These are phyloP conservation scores for Probaryconus sp. DNA, from an alignment of 1,140 invertebrate species.

Conservation along the genomic window DNA sequence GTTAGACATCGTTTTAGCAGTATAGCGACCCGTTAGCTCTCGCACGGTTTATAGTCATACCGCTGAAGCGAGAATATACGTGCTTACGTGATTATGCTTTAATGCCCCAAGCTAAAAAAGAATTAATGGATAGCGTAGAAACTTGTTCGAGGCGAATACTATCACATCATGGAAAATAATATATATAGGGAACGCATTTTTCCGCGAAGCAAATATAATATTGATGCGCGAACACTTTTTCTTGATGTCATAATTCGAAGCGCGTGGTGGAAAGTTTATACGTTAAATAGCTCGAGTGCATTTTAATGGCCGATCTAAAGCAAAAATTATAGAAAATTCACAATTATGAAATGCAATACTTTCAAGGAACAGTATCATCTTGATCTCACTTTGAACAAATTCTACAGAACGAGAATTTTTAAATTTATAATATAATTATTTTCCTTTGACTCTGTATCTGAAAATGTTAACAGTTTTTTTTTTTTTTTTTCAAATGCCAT, in stretches of 20 bases:
- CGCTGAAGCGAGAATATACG: slow-evolving; percentile 51
- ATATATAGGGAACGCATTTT: slow-evolving; percentile 1
- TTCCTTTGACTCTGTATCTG: too few relatives aligned
- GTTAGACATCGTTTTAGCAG: slow-evolving; percentile 47
- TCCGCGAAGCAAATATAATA: slow-evolving; percentile 3
- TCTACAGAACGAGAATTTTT: too few relatives aligned
- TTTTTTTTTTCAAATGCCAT: too few relatives aligned
- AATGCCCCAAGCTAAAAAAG: slow-evolving; percentile 37
- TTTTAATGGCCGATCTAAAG: slow-evolving; percentile 12
- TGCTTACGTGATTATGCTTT: slow-evolving; percentile 53
- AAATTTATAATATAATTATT: too few relatives aligned
- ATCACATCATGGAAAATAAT: slow-evolving; percentile 33
- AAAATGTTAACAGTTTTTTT: too few relatives aligned
- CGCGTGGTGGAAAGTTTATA: slow-evolving; percentile 15
- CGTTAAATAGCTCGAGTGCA: slow-evolving; percentile 14
- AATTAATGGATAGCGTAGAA: slow-evolving; percentile 36
- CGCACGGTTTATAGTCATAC: slow-evolving; percentile 35
- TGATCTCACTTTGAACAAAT: too few relatives aligned
- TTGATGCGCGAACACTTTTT: slow-evolving; percentile 15
- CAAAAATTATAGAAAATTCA: slow-evolving; percentile 12
- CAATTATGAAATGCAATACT: slow-evolving; percentile 15
- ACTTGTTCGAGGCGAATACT: slow-evolving; percentile 24
- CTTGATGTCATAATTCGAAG: slow-evolving; percentile 20
- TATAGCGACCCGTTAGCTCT: slow-evolving; percentile 40
- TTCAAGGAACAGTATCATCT: too few relatives aligned